Evolutionary conservation across 1,140 invertebrate species (phyloP).

Genomic region (Scaptomyza graminum): DNA sequence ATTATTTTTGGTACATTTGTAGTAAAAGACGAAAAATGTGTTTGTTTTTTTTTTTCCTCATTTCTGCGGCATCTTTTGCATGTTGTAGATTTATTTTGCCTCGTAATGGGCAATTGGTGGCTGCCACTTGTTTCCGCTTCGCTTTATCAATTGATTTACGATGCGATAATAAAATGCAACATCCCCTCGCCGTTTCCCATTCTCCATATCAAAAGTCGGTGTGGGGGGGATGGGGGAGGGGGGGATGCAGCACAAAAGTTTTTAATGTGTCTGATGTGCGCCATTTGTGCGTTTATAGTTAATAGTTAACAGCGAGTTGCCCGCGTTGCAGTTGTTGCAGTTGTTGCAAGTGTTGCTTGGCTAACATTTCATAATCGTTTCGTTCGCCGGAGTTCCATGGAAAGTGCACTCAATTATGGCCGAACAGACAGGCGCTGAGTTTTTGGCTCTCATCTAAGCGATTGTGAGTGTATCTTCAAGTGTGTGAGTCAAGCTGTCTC

Average conservation of each 20-base stretch:
- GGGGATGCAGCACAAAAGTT: constrained; percentile 1
- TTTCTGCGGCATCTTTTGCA: constrained; percentile 35
- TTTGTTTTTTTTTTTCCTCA: constrained; percentile 7
- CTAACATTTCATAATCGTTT: constrained; percentile 75
- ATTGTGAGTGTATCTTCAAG: constrained; percentile 37
- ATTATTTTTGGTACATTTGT: constrained; percentile 26
- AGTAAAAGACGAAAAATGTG: no score
- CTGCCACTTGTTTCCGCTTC: constrained; percentile 82
- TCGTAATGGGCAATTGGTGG: constrained; percentile 69
- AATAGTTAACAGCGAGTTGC: constrained; percentile 3
- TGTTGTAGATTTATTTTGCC: constrained; percentile 65
- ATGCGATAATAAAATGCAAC: constrained; percentile 56
- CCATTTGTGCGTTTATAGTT: constrained; percentile 52
- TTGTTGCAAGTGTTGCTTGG: constrained; percentile 2
- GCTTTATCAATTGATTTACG: constrained; percentile 83
- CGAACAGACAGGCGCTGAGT: constrained; percentile 75
- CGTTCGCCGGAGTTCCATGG: constrained; percentile 70
- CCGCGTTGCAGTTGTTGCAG: no score
- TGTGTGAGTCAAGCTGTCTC: constrained; percentile 27
- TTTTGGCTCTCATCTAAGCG: constrained; percentile 14
- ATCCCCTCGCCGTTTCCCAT: no score
- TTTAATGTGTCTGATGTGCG: constrained; percentile 58
- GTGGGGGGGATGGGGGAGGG: no score
- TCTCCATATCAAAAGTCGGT: background rate
- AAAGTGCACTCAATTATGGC: constrained; percentile 82